Evolutionary conservation across 2,888 invertebrate species (phyloP).

Genomic region (Chironomus tentans): DNA sequence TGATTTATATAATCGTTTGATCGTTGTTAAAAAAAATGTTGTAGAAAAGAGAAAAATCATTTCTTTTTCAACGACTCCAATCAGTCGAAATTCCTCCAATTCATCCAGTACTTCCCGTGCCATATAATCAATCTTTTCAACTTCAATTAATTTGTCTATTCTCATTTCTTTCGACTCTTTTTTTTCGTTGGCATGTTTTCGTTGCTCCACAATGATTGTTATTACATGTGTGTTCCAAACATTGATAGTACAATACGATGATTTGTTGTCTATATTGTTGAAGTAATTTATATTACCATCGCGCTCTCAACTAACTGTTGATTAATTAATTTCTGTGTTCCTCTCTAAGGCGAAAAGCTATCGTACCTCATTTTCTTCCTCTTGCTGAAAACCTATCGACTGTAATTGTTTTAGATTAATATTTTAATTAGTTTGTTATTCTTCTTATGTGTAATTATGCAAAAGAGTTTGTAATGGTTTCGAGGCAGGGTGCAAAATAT

Average conservation of each 20-base stretch:
- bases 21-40: background rate
- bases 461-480: too few species aligned
- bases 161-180: background rate
- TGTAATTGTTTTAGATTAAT: background rate
- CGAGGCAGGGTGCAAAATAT: too few species aligned
- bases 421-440: constrained; percentile 5
- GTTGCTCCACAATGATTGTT: too few species aligned
- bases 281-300: background rate
- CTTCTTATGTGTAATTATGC: background rate
- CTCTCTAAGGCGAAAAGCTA: too few species aligned
- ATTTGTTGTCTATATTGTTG: background rate
- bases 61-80: background rate
- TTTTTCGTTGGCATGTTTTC: background rate
- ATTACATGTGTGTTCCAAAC: background rate
- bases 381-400: background rate
- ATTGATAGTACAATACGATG: background rate
- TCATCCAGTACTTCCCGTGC: background rate
- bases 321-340: constrained; percentile 1
- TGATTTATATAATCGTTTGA: background rate
- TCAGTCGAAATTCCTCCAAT: background rate
- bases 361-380: too few species aligned
- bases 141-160: constrained; percentile 22
- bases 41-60: background rate
- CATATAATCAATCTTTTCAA: constrained; percentile 26
- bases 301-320: background rate